Conservation (phyloP, 2,113 vertebrate species). For the Sciurus niger region DNA sequence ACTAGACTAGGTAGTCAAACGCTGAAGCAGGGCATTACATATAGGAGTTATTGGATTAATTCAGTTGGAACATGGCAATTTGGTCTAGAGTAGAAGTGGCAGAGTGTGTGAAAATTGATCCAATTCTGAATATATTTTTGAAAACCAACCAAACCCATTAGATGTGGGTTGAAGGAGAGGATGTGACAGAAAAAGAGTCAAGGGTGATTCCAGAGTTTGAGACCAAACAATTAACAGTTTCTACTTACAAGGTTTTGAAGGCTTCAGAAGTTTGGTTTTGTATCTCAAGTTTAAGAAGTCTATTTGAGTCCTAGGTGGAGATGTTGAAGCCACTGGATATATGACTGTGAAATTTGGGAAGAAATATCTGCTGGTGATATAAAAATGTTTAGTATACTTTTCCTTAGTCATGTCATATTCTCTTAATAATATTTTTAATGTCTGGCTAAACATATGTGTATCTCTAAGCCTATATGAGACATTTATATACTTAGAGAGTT, state of each 20-base stretch:
- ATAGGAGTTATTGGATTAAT: background rate
- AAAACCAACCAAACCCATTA: background rate
- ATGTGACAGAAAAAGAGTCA: background rate
- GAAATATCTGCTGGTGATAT: background rate
- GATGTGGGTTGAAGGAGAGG: background rate
- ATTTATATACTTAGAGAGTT: background rate
- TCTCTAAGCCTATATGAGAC: background rate
- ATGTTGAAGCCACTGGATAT: background rate
- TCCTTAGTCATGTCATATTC: background rate
- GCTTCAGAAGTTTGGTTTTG: background rate
- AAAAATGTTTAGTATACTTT: conserved; percentile 20
- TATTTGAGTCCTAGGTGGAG: conserved; percentile 8
- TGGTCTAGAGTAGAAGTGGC: background rate
- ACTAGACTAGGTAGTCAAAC: background rate
- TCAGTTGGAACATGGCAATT: background rate
- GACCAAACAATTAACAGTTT: background rate
- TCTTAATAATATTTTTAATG: background rate
- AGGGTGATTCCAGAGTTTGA: background rate
- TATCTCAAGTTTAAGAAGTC: conserved; percentile 21
- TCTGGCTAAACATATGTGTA: background rate
- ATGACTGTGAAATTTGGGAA: background rate
- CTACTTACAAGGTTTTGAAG: background rate
- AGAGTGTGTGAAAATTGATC: conserved; percentile 14
- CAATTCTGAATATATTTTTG: conserved; percentile 35
- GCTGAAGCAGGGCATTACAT: background rate